Evolutionary conservation across 2,888 invertebrate genomes (phyloP).

Genomic region (Coelinius sp.): DNA sequence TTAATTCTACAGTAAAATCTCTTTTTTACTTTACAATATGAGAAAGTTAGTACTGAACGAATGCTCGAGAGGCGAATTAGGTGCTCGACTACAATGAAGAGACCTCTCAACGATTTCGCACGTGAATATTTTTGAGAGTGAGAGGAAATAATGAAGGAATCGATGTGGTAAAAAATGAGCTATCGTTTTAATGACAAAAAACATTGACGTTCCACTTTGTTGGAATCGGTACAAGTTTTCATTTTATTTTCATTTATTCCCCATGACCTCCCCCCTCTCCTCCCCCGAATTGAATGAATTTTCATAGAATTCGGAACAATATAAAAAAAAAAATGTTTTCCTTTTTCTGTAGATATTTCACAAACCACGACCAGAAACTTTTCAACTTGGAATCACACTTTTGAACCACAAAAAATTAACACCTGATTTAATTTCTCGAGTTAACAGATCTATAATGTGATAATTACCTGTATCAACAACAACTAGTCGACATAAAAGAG

Average conservation of each 20-base stretch:
- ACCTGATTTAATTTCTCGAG: background rate
- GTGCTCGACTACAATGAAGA: slow-evolving; percentile 11
- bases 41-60: background rate
- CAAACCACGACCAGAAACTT: too few relatives aligned
- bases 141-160: background rate
- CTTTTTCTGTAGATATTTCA: too few relatives aligned
- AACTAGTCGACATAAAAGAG: slow-evolving; percentile 61
- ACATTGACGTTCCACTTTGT: background rate
- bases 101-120: slow-evolving; percentile 8
- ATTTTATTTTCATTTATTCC: background rate
- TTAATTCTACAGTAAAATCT: too few relatives aligned
- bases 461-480: slow-evolving; percentile 56
- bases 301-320: too few relatives aligned
- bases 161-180: background rate
- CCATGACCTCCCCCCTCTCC: too few relatives aligned
- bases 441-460: background rate
- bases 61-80: slow-evolving; percentile 3
- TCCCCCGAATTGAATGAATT: too few relatives aligned
- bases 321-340: too few relatives aligned
- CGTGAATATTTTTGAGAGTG: background rate
- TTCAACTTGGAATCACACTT: too few relatives aligned
- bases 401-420: too few relatives aligned
- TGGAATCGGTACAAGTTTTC: background rate
- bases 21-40: background rate
- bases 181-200: background rate